These are phyloP conservation scores for Misgurnus anguillicaudatus DNA, from an alignment of 2,113 vertebrate species.

Conservation along the genomic window DNA sequence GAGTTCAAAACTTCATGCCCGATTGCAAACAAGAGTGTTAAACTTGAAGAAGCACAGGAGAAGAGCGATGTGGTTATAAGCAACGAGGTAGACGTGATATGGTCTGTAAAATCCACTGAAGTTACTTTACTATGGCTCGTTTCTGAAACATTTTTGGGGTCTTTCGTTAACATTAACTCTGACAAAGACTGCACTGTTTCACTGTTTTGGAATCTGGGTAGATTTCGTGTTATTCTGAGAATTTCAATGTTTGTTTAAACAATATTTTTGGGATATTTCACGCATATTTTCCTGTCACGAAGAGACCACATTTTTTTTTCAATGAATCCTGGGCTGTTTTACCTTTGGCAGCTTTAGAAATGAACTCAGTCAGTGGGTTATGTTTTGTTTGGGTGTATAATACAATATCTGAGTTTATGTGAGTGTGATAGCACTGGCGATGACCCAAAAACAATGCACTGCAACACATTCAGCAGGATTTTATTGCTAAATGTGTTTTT, in stretches of 20 bases:
- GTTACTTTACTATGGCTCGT: constrained; percentile 22
- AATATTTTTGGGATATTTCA: constrained; percentile 49
- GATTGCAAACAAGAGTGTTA: constrained; percentile 8
- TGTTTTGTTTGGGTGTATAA: constrained; percentile 14
- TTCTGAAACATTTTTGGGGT: constrained; percentile 10
- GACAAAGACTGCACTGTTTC: constrained; percentile 51
- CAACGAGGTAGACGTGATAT: constrained; percentile 2
- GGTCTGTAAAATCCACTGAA: constrained; percentile 13
- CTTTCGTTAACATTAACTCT: constrained; percentile 37
- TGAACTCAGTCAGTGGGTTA: constrained; percentile 14
- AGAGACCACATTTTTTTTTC: constrained; percentile 15
- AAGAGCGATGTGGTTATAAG: background rate
- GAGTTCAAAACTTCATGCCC: background rate
- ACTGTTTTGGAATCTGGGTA: constrained; percentile 43
- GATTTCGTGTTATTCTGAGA: constrained; percentile 51
- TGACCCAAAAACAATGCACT: background rate
- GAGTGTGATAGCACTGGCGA: background rate
- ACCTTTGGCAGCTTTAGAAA: constrained; percentile 33
- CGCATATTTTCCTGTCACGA: constrained; percentile 46
- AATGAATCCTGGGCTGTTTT: constrained; percentile 29
- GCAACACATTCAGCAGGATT: background rate
- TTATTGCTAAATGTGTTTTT: background rate
- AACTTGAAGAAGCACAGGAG: constrained; percentile 7
- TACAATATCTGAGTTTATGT: background rate
- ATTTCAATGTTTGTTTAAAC: constrained; percentile 52